Evolutionary conservation across 2,113 vertebrate species (phyloP).

Genomic region (Tachycineta bicolor): DNA sequence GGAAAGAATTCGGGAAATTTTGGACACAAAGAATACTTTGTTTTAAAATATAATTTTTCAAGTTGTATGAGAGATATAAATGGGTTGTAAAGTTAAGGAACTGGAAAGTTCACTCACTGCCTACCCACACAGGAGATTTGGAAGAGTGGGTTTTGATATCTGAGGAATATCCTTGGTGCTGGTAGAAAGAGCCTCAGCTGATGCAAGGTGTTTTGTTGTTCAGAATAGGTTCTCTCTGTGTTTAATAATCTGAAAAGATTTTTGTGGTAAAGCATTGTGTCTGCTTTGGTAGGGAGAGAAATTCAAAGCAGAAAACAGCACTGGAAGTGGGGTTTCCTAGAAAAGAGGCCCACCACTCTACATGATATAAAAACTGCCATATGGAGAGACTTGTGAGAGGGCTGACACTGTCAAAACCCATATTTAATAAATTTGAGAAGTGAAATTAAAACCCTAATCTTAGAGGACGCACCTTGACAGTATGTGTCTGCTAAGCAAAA

Average conservation of each 20-base stretch:
- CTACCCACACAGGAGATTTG: background rate
- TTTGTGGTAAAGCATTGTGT: background rate
- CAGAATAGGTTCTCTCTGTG: background rate
- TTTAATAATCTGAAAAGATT: background rate
- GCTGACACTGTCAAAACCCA: background rate
- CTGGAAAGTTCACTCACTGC: background rate
- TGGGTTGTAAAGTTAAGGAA: background rate
- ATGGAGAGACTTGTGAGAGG: background rate
- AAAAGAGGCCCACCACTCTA: background rate
- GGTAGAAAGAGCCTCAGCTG: background rate
- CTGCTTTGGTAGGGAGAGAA: background rate
- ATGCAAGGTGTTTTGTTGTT: background rate
- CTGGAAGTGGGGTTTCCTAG: background rate
- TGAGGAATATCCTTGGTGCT: background rate
- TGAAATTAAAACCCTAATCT: background rate
- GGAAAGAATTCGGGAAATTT: background rate
- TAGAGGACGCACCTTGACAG: background rate
- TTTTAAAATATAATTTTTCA: background rate
- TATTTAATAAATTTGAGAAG: background rate
- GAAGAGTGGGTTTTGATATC: background rate
- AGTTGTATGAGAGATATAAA: background rate
- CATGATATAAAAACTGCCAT: background rate
- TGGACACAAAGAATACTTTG: background rate
- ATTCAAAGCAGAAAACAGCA: background rate
- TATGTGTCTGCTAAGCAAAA: background rate